These are phyloP conservation scores for Halichondria panicea DNA, from an alignment of 37 sponge, comb jelly and placozoan species.

Conservation along the genomic window DNA sequence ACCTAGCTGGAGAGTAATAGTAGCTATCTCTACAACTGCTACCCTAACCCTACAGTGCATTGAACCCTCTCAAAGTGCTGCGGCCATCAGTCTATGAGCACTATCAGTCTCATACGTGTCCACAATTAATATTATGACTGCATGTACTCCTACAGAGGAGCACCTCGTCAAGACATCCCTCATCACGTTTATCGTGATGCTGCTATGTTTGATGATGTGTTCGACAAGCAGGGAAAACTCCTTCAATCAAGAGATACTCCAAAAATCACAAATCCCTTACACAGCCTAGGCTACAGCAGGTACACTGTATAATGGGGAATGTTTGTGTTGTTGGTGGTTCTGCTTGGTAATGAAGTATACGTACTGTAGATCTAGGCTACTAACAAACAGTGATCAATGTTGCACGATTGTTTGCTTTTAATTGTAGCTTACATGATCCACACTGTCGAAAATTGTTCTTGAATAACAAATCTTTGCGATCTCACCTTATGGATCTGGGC, in stretches of 20 bases:
- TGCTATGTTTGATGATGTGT: slow-evolving; percentile 90
- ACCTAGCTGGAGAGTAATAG: not conserved
- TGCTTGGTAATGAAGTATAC: not conserved
- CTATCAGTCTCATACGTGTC: not conserved
- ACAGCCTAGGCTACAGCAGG: slow-evolving; percentile 68
- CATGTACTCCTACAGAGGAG: slow-evolving; percentile 40
- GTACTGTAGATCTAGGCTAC: not conserved
- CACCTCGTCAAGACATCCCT: slow-evolving; percentile 89
- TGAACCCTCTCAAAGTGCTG: too few species aligned
- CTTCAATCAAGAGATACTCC: slow-evolving; percentile 48
- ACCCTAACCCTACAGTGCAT: not conserved
- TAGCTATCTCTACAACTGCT: not conserved
- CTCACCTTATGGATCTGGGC: slow-evolving; percentile 74
- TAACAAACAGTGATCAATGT: not conserved
- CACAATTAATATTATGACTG: not conserved
- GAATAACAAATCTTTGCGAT: slow-evolving; percentile 66
- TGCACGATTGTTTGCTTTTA: not conserved
- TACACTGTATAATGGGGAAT: too few species aligned
- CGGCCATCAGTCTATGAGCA: too few species aligned
- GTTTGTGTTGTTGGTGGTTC: not conserved
- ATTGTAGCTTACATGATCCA: slow-evolving; percentile 82
- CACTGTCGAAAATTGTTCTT: slow-evolving; percentile 79
- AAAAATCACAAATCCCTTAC: slow-evolving; percentile 65
- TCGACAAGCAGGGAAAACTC: slow-evolving; percentile 75
- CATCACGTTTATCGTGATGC: slow-evolving; percentile 68